Evolutionary conservation across 2,888 invertebrate genomes (phyloP).

Genomic region (Trichogramma evanescens): DNA sequence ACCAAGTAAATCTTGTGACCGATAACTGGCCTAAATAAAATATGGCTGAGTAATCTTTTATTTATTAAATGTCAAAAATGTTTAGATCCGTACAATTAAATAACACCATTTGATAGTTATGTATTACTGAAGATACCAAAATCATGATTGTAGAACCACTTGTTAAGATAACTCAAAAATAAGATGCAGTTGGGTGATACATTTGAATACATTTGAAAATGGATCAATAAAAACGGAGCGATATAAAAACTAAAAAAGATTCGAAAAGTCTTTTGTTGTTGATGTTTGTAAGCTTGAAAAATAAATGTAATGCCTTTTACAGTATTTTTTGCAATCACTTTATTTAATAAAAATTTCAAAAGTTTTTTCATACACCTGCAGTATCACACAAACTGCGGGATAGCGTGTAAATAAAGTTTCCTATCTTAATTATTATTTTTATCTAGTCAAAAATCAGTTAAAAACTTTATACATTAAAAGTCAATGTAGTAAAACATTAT

Average conservation of each 20-base stretch:
- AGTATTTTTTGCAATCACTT: slow-evolving; percentile 18
- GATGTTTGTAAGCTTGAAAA: slow-evolving; percentile 47
- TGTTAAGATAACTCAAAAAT: slow-evolving; percentile 12
- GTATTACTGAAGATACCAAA: neutral
- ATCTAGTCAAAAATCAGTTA: no score
- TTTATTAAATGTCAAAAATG: neutral
- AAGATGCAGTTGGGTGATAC: slow-evolving; percentile 18
- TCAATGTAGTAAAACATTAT: no score
- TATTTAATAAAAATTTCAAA: no score
- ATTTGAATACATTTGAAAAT: neutral
- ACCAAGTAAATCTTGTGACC: slow-evolving; percentile 14
- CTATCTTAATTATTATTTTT: no score
- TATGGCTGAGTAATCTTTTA: neutral
- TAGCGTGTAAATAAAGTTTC: no score
- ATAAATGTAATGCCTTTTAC: slow-evolving; percentile 44
- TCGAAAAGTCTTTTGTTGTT: slow-evolving; percentile 30
- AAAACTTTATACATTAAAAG: no score
- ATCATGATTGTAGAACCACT: neutral
- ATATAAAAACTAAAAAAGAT: no score
- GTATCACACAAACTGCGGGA: no score
- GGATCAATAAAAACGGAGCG: neutral
- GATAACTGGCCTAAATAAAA: slow-evolving; percentile 4
- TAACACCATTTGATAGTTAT: no score
- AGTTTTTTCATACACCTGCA: no score
- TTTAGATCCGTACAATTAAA: neutral